Evolutionary conservation across 2,113 vertebrate genomes (phyloP).

Genomic region (Zosterops pallidus): DNA sequence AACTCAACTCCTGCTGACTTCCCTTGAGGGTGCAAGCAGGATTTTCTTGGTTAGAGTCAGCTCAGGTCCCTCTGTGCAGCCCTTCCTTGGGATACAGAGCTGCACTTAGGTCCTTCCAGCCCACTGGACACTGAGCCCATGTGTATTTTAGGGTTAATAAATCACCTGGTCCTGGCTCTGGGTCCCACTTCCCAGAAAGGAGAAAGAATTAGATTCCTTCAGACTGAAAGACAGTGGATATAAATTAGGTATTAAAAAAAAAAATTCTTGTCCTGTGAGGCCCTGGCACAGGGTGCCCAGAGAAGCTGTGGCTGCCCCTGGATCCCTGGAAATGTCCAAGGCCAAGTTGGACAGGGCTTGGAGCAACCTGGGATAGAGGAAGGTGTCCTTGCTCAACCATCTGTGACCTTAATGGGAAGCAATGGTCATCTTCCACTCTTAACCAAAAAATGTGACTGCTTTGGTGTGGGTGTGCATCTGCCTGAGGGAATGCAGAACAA

Average conservation of each 20-base stretch:
- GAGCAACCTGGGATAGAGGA: background rate
- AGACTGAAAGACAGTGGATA: background rate
- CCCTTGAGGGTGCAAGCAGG: background rate
- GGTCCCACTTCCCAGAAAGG: background rate
- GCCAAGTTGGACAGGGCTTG: fast-evolving
- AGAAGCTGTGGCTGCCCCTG: background rate
- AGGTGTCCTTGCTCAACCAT: background rate
- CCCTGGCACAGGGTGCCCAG: background rate
- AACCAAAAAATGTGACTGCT: background rate
- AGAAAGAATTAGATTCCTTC: background rate
- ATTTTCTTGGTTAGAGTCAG: background rate
- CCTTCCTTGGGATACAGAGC: background rate
- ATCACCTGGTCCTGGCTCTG: background rate
- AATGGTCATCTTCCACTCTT: background rate
- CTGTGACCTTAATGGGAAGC: background rate
- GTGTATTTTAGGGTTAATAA: background rate
- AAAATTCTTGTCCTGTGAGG: background rate
- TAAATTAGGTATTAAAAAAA: background rate
- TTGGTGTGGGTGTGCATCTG: background rate
- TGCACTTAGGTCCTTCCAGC: background rate
- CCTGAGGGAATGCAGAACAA: background rate
- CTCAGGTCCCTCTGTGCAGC: background rate
- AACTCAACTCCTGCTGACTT: background rate
- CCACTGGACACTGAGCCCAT: background rate
- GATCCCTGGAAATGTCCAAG: background rate